Base-by-base conservation (phyloP, 1,140 invertebrate species). In the Pissodes strobi region DNA sequence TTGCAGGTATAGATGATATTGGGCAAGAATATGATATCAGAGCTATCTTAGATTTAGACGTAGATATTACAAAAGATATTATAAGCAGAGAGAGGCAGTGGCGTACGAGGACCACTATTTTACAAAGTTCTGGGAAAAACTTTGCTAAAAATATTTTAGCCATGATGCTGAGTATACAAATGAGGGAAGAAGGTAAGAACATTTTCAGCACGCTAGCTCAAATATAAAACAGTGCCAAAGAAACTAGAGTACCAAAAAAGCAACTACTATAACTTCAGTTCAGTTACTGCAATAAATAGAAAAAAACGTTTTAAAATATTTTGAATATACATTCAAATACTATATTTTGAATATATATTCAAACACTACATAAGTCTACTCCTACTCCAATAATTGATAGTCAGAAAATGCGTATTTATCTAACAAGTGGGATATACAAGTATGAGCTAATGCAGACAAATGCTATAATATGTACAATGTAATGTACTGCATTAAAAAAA, bases 121-220 rank as follows among this genome's bases (percentile, higher is more conserved):
- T 98, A 57, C 95, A 98, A 78, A 97, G 95, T 76, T 90, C 89
- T 69, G 95, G 95, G 64, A 98, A 96, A 85, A 85, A 86, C 69
- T 99, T 98, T 84, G 90, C 89, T 0, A 97, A 97, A 78, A 97
- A 94, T 77, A 94, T 98, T 56, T 87, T 96, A 70, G 94, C 95
- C 2, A 90, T 98, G 71, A 80, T 98, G 22, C 87, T 91, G 72
- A 93, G 93, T 68, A 95, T 98, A 15, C 95, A 93, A 78, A 92
- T 92, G 0, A 82, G 95, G 48, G 96, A 99, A 79, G 95, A 99
- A 74, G 95, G 60, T 63, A 38, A 51, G 46, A 12, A 3, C 6
- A 3, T 48, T 21, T n/a, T n/a, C n/a, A n/a, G 13, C 13, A n/a
- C 6, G 10, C 38, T 41, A n/a, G 3, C 6, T 30, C 4, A 30